phyloP scores from a whole-genome alignment of 2,113 vertebrate species.

The Sinocyclocheilus anophthalmus region DNA sequence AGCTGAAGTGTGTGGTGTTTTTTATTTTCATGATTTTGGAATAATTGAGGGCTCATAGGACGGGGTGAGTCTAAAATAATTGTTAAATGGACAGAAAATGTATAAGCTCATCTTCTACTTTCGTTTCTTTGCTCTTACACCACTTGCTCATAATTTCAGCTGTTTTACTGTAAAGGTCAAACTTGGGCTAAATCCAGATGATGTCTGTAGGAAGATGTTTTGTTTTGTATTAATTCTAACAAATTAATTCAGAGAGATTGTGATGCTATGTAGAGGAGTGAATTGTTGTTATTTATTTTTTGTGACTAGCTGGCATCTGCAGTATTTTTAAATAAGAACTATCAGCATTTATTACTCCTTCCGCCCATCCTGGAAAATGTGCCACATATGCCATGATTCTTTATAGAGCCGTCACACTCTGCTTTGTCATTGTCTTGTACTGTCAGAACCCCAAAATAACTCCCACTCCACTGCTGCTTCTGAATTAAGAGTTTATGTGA shows the following conservation, averaged over 20 bases:
- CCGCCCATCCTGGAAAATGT: constrained; percentile 48
- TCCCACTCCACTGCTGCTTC: constrained; percentile 17
- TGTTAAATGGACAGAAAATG: not conserved
- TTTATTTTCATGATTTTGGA: not conserved
- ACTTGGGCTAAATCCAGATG: not conserved
- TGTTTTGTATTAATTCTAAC: not conserved
- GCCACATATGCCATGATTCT: constrained; percentile 31
- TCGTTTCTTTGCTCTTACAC: not conserved
- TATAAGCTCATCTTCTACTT: not conserved
- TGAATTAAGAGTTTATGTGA: constrained; percentile 33
- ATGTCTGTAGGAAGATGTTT: not conserved
- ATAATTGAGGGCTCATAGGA: constrained; percentile 50
- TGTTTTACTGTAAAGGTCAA: not conserved
- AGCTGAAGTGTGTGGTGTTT: too few relatives aligned
- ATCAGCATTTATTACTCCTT: constrained; percentile 50
- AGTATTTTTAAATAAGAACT: constrained; percentile 37
- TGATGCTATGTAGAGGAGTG: not conserved
- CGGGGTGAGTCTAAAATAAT: not conserved
- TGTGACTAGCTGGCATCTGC: not conserved
- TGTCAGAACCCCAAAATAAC: constrained; percentile 40
- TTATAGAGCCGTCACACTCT: constrained; percentile 33
- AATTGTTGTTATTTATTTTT: not conserved
- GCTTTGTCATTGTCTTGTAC: constrained; percentile 32
- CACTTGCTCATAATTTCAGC: not conserved
- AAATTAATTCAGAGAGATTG: not conserved